Conservation (phyloP, 2,888 invertebrate genomes). For the Pristionchus japonicus region DNA sequence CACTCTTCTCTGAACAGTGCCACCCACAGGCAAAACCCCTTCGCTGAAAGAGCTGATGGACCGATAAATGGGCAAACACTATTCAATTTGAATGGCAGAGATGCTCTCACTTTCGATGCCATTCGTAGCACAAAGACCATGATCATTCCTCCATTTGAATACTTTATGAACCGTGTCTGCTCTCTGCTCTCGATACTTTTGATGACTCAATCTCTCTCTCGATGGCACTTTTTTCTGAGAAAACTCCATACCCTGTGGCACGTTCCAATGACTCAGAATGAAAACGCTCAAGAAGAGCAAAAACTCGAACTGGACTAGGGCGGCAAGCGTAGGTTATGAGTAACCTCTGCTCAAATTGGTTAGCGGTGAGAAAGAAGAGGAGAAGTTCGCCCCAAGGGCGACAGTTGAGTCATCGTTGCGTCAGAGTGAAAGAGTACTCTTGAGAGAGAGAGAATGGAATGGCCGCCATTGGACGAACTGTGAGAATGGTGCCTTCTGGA, state of each 20-base stretch:
- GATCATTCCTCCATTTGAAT: neutral
- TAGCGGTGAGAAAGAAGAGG: neutral
- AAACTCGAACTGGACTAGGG: slow-evolving; percentile 29
- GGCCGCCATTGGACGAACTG: neutral
- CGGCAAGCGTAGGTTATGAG: neutral
- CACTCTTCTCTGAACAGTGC: neutral
- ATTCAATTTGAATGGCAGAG: neutral
- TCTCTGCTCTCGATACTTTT: neutral
- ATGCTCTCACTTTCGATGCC: slow-evolving; percentile 13
- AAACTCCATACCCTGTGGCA: neutral
- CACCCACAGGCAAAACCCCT: slow-evolving; percentile 25
- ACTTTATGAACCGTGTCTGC: neutral
- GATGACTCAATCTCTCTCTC: slow-evolving; percentile 4
- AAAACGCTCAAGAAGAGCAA: neutral
- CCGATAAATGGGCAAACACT: slow-evolving; percentile 30
- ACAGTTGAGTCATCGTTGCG: slow-evolving; percentile 14
- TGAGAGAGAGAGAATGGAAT: neutral
- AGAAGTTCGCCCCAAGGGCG: neutral
- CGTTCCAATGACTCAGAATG: neutral
- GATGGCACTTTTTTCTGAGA: neutral
- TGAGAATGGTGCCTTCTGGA: neutral
- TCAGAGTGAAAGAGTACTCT: neutral
- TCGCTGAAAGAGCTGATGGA: neutral
- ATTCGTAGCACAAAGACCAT: slow-evolving; percentile 1
- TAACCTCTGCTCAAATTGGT: neutral